Base-by-base conservation (phyloP, 2,113 vertebrate species). In the Otolemur garnettii region DNA sequence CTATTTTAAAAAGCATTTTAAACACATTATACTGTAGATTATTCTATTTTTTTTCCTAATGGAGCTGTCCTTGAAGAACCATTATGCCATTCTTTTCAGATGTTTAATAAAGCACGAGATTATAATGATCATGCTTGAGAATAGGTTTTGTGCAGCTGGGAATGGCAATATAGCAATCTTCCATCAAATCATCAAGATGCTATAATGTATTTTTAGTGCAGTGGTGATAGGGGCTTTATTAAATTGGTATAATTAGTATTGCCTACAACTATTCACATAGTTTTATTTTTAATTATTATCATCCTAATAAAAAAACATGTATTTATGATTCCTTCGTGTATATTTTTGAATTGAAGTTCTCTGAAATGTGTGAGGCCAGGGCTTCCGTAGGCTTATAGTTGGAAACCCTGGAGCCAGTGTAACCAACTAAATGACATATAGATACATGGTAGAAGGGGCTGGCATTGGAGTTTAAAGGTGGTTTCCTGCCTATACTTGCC, bases 61-160 rank as follows among this genome's bases (percentile, higher is more conserved):
- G 87, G 96, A 97, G 90, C 96, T 98, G 93, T 96, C 97, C 96
- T 98, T 98, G 97, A 98, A 98, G 96, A 74, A 94, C 93, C 42
- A 66, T 92, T 94, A 98, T 95, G 91, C 97, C 91, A 97, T 98
- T 97, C 96, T 97, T 97, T 97, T 98, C 95, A 96, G 94, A 97
- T 97, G 97, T 97, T 97, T 97, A 98, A 98, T 98, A 97, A 98
- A 96, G 97, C 97, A 97, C 62, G 26, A 96, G 95, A 97, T 97
- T 96, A 97, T 97, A 97, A 97, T 97, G 97, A 96, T 97, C 97
- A 86, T 96, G 77, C 84, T 95, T 72, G 94, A 97, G 97, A 97
- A 97, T 88, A 97, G 97, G 94, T 97, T 98, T 92, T 86, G 64
- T 96, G 87, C 94, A 92, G 92, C 95, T 97, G 97, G 96, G 97